These are phyloP conservation scores for Bombus polaris DNA, from an alignment of 1,140 invertebrate species.

Conservation along the genomic window DNA sequence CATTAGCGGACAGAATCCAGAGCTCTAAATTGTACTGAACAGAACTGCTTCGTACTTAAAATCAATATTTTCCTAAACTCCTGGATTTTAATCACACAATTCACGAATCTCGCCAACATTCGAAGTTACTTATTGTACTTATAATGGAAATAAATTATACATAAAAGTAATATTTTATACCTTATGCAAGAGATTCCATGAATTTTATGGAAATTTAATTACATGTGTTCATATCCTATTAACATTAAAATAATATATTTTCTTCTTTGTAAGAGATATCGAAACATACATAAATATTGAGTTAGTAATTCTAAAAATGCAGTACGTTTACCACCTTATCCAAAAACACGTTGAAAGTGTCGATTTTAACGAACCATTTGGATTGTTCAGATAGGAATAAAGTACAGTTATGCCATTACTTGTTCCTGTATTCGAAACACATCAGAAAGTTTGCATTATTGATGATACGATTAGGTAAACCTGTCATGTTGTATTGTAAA, in stretches of 20 bases:
- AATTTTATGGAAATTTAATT: neutral
- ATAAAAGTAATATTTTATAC: too few species aligned
- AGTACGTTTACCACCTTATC: neutral
- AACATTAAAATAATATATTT: neutral
- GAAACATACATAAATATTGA: neutral
- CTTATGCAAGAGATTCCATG: neutral
- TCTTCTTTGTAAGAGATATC: neutral
- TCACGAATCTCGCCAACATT: too few species aligned
- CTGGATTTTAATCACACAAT: too few species aligned
- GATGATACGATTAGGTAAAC: neutral
- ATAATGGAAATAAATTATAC: too few species aligned
- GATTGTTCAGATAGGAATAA: neutral
- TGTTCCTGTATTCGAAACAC: neutral
- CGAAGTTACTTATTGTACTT: too few species aligned
- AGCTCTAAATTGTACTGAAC: neutral
- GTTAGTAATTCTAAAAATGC: neutral
- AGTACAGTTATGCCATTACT: neutral
- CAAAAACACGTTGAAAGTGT: neutral
- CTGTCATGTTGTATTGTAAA: neutral
- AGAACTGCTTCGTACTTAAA: neutral
- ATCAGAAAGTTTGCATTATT: neutral
- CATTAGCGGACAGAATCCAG: neutral
- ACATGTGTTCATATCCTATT: neutral
- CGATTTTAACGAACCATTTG: neutral
- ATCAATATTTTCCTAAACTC: neutral